A percentile compares a stretch with the other conserved stretches of the same genome.
These are phyloP conservation scores for Sarcophaga rosellei DNA, from an alignment of 2,888 invertebrate species.

Conservation along the genomic window DNA sequence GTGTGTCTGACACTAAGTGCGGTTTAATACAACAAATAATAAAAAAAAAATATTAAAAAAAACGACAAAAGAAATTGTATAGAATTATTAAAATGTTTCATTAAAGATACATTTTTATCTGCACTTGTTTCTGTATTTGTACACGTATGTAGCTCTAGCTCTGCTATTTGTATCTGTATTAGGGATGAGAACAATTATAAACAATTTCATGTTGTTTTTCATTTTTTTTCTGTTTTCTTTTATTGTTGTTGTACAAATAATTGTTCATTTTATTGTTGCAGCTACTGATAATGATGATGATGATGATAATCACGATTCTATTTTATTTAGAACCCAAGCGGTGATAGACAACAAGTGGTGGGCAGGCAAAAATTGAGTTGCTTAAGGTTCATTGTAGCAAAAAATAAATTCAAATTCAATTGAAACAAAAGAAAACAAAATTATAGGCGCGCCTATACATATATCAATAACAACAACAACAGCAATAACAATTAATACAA, in stretches of 20 bases:
- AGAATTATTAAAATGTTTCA: slow-evolving; percentile 50
- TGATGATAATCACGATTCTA: not conserved
- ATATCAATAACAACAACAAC: not conserved
- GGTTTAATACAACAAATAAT: slow-evolving; percentile 20
- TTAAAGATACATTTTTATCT: slow-evolving; percentile 20
- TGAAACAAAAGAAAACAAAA: not conserved
- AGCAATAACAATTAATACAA: slow-evolving; percentile 53
- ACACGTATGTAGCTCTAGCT: slow-evolving; percentile 24
- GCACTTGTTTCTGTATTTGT: not conserved
- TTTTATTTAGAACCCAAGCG: not conserved
- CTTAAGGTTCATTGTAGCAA: not conserved
- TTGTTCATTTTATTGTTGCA: slow-evolving; percentile 34
- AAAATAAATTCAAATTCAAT: not conserved
- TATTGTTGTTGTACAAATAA: not conserved
- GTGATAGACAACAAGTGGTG: slow-evolving; percentile 5
- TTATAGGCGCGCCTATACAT: slow-evolving; percentile 50
- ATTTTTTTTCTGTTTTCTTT: not conserved
- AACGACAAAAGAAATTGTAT: slow-evolving; percentile 10
- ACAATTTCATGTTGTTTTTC: slow-evolving; percentile 10
- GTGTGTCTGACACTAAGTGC: slow-evolving; percentile 16
- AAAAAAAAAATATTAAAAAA: not conserved
- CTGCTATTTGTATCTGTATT: not conserved
- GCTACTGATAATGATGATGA: not conserved
- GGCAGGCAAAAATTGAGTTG: not conserved
- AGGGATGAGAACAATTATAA: slow-evolving; percentile 11